Evolutionary conservation across 2,113 vertebrate species (phyloP), one percentile per base, ranked within the genome.

Genomic region (Cervus canadensis): DNA sequence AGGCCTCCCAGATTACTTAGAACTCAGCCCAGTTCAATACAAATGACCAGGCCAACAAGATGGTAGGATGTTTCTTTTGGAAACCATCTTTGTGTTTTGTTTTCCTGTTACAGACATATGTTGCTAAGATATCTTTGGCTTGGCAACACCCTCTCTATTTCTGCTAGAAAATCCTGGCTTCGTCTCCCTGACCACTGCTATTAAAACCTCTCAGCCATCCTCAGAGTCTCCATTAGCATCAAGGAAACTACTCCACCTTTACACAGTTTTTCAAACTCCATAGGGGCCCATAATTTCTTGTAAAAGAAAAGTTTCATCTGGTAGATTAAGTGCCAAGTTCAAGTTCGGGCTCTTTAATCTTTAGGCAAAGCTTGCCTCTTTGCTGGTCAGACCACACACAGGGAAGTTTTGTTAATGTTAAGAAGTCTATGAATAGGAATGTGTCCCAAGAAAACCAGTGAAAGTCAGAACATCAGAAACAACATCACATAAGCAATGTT

Each of bases 111-210:
- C 40, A 97, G 50, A 84, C 19, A 9, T 60, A 7, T 16, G 83
- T 94, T 95, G 64, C 95, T 93, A 94, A 94, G 91, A 84, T 82
- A 94, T 52, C 57, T 43, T 95, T 71, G 25, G 52, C 36, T 94
- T 97, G 88, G 81, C 59, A 92, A 83, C 86, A 86, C 50, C n/a
- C 59, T 11, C 88, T 57, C 1, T 36, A 67, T 81, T 59, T 95
- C 64, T 86, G 26, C 19, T 60, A 33, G 33, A 71, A 93, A 87
- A 84, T 52, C 15, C 45, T 81, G 78, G 79, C 50, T 95, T 59
- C 91, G 40, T 91, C 21, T 90, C 74, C 36, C 62, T 5, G 45
- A 50, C 16, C 62, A 28, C 45, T 54, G n/a, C 59, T 90, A 74
- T 89, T 45, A 90, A 91, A 89, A 74, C 43, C n/a, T 93, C 45